Evolutionary conservation across 1,140 invertebrate species (phyloP), one percentile per base, ranked within the genome.

Genomic region (Coelopa frigida): DNA sequence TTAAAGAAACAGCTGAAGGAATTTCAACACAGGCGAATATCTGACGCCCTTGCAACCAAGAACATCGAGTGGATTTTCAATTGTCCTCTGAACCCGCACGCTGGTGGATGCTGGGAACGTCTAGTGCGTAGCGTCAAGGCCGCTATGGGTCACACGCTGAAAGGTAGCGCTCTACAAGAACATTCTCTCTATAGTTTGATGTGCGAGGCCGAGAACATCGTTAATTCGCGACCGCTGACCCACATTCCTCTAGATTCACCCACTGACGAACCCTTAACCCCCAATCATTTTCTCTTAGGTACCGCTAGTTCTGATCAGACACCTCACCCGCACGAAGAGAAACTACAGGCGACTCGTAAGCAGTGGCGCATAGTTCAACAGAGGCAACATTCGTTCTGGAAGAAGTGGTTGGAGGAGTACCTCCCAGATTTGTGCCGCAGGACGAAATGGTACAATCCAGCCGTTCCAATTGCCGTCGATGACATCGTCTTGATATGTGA

Each of bases 31-130:
- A 24, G 42, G 4, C 26, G 21, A 18, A 40, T 51, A 11, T 31
- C 22, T 21, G 26, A 20, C 5, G 29, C 44, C 12, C 24, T 38
- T 15, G 6, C 45, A 17, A 14, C n/a, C 20, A 29, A 31, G 21
- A 31, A 31, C 24, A 51, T 51, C 8, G 43, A 52, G 10, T 48
- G 45, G 50, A n/a, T 29, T 5, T 51, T 44, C 18, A 48, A 48
- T 43, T 33, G 33, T 24, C 45, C 50, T 20, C n/a, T 23, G n/a
- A 39, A 51, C 29, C 44, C 50, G 8, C 37, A 32, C 31, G 23
- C 46, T 18, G 50, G 46, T n/a, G 59, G 60, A 14, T 23, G 46
- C 12, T 60, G 64, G 61, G 58, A 66, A 32, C 23, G 52, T 1
- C 8, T 57, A 0, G 49, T 61, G 5, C 38, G 49, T 1, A 46